Percentiles rank a stretch among this genome's conserved stretches.
Conservation (phyloP, 30 jellyfish, hydroid and myxozoan species). For the Hydractinia echinata region DNA sequence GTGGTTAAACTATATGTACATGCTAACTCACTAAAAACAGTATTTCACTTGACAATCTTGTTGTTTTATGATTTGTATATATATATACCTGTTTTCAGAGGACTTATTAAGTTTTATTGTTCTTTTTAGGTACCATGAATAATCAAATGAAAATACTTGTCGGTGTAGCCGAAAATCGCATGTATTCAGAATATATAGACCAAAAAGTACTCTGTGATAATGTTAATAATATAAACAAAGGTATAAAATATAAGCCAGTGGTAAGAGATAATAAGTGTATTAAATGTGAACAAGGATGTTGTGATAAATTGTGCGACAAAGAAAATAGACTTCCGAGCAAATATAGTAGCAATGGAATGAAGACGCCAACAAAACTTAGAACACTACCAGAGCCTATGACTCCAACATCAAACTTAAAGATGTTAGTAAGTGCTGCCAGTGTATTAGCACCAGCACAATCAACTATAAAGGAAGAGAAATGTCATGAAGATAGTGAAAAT, state of each 20-base stretch:
- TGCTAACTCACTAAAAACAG: too few relatives aligned
- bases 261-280: not conserved
- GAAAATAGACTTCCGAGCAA: not conserved
- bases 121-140: too few relatives aligned
- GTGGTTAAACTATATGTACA: too few relatives aligned
- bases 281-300: not conserved
- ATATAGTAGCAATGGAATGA: not conserved
- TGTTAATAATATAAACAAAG: too few relatives aligned
- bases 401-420: conserved; percentile 81
- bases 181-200: too few relatives aligned
- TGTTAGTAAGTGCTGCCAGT: conserved; percentile 87
- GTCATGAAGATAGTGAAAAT: not conserved
- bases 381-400: conserved; percentile 61
- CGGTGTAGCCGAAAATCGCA: too few relatives aligned
- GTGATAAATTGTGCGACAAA: conserved; percentile 14
- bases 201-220: too few relatives aligned
- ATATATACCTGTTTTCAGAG: too few relatives aligned
- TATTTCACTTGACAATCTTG: too few relatives aligned
- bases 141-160: too few relatives aligned
- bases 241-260: not conserved
- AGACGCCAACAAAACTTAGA: conserved; percentile 21
- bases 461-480: conserved; percentile 38
- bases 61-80: too few relatives aligned
- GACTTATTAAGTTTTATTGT: too few relatives aligned
- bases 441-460: conserved; percentile 44